A percentile compares a stretch with the other conserved stretches of the same genome.
phyloP scores from a whole-genome alignment of 2,113 vertebrate species.

The Paratilapia polleni region DNA sequence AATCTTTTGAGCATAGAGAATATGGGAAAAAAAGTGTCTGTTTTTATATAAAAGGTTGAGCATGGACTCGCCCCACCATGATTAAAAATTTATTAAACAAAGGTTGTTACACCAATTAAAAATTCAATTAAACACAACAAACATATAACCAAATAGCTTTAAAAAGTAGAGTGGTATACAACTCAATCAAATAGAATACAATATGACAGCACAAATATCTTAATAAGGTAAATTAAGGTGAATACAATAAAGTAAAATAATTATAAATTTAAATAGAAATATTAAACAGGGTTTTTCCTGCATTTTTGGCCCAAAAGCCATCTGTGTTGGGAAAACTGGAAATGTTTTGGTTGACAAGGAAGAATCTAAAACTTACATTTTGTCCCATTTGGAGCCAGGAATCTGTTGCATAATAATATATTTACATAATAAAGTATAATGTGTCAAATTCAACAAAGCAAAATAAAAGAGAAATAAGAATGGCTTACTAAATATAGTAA shows the following conservation, averaged over 20 bases:
- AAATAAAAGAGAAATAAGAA: rapidly evolving
- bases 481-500: rapidly evolving
- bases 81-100: too few species aligned
- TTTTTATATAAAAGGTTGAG: too few species aligned
- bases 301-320: not conserved
- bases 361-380: not conserved
- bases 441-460: not conserved
- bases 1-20: too few species aligned
- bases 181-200: not conserved
- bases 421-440: not conserved
- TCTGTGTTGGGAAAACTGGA: not conserved
- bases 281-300: not conserved
- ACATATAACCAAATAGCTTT: not conserved
- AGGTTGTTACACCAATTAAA: too few species aligned
- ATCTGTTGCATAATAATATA: not conserved
- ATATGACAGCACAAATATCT: not conserved
- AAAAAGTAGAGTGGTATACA: not conserved
- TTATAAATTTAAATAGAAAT: not conserved
- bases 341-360: not conserved
- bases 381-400: not conserved
- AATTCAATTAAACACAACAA: not conserved
- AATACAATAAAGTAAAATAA: not conserved
- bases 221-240: not conserved
- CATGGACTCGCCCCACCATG: too few species aligned
- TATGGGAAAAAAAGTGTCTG: too few species aligned